A percentile compares a stretch with the other conserved stretches of the same genome.
Conservation (phyloP, 2,797 vertebrate genomes). For the Myotis daubentonii region DNA sequence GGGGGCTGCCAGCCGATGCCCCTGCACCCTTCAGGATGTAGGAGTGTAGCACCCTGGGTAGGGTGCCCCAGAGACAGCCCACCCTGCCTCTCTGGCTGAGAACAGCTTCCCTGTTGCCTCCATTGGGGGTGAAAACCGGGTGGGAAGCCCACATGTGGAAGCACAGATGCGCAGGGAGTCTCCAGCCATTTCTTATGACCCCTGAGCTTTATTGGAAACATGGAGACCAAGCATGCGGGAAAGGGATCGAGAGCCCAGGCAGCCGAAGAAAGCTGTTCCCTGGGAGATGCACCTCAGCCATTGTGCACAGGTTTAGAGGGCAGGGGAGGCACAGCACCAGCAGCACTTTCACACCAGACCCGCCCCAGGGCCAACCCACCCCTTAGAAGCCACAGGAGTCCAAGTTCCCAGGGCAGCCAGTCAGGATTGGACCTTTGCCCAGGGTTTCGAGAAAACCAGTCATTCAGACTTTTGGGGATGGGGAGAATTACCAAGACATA, state of each 20-base stretch:
- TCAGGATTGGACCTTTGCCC: background rate
- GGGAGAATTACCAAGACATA: background rate
- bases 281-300: background rate
- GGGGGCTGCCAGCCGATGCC: background rate
- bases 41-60: background rate
- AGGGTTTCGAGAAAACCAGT: background rate
- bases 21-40: background rate
- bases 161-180: background rate
- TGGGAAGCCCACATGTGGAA: background rate
- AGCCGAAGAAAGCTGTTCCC: background rate
- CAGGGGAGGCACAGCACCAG: background rate
- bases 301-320: background rate
- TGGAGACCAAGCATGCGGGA: background rate
- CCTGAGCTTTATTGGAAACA: slow-evolving; percentile 3
- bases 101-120: background rate
- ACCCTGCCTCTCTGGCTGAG: background rate
- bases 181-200: background rate
- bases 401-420: background rate
- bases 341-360: background rate
- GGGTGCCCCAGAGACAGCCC: background rate
- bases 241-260: background rate
- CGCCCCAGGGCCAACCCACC: background rate
- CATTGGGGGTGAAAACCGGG: background rate
- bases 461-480: background rate
- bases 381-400: background rate